Conservation (phyloP, 2,797 vertebrate genomes). For the Loriculus beryllinus region DNA sequence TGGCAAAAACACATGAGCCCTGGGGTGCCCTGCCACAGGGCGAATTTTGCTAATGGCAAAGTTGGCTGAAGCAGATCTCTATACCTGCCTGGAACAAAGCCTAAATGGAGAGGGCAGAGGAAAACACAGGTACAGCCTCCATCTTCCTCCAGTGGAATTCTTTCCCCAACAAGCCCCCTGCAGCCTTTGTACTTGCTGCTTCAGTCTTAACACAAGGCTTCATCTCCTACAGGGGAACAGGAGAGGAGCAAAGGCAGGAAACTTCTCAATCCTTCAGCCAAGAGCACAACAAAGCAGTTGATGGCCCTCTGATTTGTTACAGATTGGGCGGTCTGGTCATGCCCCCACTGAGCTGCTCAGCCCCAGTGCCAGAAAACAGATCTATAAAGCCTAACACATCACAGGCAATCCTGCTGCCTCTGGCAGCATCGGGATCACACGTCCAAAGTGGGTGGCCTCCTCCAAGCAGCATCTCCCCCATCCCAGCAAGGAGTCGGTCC, state of each 20-base stretch:
- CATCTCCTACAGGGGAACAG: fast-evolving
- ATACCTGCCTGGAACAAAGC: background rate
- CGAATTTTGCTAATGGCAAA: background rate
- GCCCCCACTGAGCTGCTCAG: background rate
- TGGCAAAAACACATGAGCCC: background rate
- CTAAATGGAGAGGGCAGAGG: fast-evolving
- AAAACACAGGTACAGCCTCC: background rate
- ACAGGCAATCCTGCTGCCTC: background rate
- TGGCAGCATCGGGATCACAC: fast-evolving
- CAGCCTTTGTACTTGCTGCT: background rate
- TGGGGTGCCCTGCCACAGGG: background rate
- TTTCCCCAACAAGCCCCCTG: background rate
- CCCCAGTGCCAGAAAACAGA: background rate
- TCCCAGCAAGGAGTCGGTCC: fast-evolving
- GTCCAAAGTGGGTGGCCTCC: background rate
- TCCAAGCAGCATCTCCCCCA: background rate
- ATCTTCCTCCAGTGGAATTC: background rate
- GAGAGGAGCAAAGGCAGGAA: background rate
- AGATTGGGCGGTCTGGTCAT: background rate
- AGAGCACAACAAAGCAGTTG: background rate
- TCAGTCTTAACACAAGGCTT: background rate
- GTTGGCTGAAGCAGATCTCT: background rate
- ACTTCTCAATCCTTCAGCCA: background rate
- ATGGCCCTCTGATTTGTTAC: background rate
- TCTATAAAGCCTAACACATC: background rate